Conservation (phyloP, 2,113 vertebrate species). For the Hemiscyllium ocellatum region DNA sequence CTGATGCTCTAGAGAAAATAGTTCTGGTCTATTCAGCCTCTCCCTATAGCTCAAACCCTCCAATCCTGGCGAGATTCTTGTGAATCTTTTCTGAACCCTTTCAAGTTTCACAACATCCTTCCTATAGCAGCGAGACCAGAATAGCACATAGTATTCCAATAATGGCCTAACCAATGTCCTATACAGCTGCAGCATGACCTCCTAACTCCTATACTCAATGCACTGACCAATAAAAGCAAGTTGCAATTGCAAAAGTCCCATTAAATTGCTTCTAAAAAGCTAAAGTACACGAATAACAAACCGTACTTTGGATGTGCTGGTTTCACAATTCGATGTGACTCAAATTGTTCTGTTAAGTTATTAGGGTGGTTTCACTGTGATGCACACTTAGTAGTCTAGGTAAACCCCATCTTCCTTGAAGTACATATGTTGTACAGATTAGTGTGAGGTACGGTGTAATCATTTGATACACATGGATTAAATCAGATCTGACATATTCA, state of each 20-base stretch:
- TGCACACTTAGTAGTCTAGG: neutral
- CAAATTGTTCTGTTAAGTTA: neutral
- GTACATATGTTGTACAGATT: neutral
- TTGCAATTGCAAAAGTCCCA: neutral
- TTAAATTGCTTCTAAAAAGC: neutral
- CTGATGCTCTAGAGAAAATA: too few relatives aligned
- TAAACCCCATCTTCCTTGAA: neutral
- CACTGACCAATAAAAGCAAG: too few relatives aligned
- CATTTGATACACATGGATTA: neutral
- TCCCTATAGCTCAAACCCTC: too few relatives aligned
- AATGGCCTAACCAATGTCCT: too few relatives aligned
- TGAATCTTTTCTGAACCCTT: too few relatives aligned
- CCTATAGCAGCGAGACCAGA: too few relatives aligned
- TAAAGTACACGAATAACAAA: neutral
- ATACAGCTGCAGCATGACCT: too few relatives aligned
- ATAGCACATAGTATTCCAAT: too few relatives aligned
- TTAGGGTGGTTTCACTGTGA: neutral
- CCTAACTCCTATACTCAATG: too few relatives aligned
- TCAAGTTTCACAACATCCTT: too few relatives aligned
- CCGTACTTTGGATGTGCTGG: neutral
- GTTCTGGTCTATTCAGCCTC: too few relatives aligned
- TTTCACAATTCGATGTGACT: neutral
- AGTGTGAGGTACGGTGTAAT: neutral
- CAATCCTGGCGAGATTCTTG: too few relatives aligned
- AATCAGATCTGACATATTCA: neutral